A percentile compares a stretch with the other conserved stretches of the same genome.
Evolutionary conservation across 35 echinoderm and acorn worm species (phyloP).

Genomic region (Amphiura filiformis): DNA sequence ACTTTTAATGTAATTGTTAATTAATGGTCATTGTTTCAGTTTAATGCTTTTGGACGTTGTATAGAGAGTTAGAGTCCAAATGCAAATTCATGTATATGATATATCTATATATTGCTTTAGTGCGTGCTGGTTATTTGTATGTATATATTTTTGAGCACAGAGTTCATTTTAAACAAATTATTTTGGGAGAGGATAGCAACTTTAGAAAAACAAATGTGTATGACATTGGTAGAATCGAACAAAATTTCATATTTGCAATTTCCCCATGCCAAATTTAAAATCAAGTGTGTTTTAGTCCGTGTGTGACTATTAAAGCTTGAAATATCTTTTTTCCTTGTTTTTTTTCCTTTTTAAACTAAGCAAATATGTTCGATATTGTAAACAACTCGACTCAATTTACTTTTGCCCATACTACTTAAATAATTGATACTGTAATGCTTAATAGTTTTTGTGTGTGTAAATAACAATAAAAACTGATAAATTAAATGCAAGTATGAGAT

Average conservation of each 20-base stretch:
- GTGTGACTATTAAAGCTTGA: no score
- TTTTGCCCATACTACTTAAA: no score
- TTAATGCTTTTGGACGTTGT: not conserved
- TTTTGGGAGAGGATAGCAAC: not conserved
- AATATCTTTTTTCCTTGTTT: no score
- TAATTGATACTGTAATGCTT: no score
- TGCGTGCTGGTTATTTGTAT: not conserved
- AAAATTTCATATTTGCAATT: not conserved
- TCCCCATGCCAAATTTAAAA: not conserved
- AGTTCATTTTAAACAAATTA: not conserved
- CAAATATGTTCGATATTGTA: no score
- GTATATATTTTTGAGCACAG: constrained; percentile 4
- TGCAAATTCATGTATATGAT: not conserved
- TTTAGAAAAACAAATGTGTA: no score
- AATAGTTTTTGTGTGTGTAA: no score
- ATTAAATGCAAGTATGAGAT: no score
- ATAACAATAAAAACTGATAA: no score
- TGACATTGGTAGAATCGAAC: no score
- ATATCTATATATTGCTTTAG: constrained; percentile 8
- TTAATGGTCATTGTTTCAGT: not conserved
- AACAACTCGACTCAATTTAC: no score
- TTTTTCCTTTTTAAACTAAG: no score
- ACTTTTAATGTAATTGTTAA: not conserved
- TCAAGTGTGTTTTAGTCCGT: not conserved
- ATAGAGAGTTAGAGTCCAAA: not conserved